phyloP scores from a whole-genome alignment of 2,113 vertebrate genomes.

The Calonectris borealis region DNA sequence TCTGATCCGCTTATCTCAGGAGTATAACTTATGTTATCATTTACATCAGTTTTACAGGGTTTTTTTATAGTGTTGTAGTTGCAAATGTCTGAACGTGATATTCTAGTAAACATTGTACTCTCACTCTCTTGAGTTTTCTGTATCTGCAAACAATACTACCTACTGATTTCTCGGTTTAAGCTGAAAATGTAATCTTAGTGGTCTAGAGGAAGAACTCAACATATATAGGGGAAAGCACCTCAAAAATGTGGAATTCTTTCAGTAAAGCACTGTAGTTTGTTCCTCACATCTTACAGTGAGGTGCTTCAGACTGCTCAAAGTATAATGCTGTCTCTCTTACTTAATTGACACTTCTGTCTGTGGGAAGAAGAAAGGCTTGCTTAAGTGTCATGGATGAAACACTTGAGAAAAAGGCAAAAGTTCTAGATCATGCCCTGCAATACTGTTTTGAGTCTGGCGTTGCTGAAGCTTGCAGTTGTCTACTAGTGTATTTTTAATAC shows the following conservation, averaged over 20 bases:
- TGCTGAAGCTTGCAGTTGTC: not conserved
- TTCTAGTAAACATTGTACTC: not conserved
- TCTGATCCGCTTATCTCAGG: no score
- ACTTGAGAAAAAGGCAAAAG: not conserved
- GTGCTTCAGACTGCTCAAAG: not conserved
- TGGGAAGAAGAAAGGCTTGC: not conserved
- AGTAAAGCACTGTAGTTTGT: not conserved
- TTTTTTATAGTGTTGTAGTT: not conserved
- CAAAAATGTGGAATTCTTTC: not conserved
- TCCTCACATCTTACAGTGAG: not conserved
- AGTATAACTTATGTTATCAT: fast-evolving
- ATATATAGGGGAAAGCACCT: not conserved
- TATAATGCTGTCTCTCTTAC: not conserved
- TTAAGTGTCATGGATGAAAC: not conserved
- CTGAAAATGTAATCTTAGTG: not conserved
- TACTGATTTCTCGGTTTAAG: not conserved
- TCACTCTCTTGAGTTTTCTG: not conserved
- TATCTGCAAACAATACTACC: not conserved
- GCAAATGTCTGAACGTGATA: fast-evolving
- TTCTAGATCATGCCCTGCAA: not conserved
- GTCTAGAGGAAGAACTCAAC: not conserved
- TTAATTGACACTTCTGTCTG: not conserved
- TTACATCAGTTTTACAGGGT: not conserved
- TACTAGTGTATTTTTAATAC: not conserved
- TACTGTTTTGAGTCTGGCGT: not conserved